These are phyloP conservation scores for Scolanthus callimorphus DNA, from an alignment of 92 coral and sea anemone species.

Conservation along the genomic window DNA sequence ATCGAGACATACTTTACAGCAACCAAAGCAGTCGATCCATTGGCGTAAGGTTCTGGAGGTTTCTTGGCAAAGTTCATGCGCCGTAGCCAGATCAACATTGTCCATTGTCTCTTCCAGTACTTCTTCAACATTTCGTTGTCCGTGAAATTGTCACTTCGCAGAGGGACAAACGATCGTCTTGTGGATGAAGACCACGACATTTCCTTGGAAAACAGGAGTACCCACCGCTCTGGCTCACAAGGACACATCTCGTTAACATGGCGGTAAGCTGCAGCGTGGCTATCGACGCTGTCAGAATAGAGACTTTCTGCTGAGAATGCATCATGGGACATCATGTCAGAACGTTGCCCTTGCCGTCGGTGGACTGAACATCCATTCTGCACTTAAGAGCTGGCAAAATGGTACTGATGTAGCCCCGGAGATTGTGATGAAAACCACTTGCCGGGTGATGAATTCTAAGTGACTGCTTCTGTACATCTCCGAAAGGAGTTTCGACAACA, in stretches of 20 bases:
- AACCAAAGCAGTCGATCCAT: too few species aligned
- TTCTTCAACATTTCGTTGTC: too few species aligned
- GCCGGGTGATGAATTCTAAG: conserved; percentile 15
- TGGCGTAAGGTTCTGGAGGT: too few species aligned
- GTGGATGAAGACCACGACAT: conserved; percentile 13
- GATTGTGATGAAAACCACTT: conserved; percentile 18
- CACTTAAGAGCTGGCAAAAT: conserved; percentile 30
- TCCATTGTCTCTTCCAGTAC: too few species aligned
- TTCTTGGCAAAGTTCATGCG: too few species aligned
- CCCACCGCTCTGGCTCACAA: conserved; percentile 20
- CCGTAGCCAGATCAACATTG: too few species aligned
- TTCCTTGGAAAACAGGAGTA: neutral
- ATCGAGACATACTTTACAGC: too few species aligned
- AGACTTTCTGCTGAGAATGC: conserved; percentile 13
- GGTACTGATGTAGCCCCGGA: conserved; percentile 37
- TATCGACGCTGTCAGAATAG: conserved; percentile 4
- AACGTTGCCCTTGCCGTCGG: conserved; percentile 33
- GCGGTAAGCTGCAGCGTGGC: conserved; percentile 18
- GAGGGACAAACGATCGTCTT: conserved; percentile 1
- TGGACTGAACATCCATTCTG: conserved; percentile 36
- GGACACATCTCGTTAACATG: conserved; percentile 12
- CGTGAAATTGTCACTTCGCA: neutral
- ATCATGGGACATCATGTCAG: conserved; percentile 39
- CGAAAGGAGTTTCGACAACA: too few species aligned
- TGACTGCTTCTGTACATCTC: too few species aligned